These are phyloP conservation scores for Biston betularia DNA, from an alignment of 2,888 invertebrate genomes.

Conservation along the genomic window DNA sequence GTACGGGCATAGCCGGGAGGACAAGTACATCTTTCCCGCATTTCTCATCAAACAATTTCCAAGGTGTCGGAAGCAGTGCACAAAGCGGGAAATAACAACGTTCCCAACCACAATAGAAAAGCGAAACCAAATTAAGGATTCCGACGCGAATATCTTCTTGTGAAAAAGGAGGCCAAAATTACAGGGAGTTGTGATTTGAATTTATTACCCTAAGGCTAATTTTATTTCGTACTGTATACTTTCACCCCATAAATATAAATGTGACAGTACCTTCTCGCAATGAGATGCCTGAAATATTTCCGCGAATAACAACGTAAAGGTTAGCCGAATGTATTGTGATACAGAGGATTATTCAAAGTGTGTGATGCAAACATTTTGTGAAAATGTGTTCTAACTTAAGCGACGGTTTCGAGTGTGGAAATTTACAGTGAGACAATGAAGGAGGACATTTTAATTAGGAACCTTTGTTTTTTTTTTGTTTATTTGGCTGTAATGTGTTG, in stretches of 20 bases:
- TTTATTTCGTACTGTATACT: conserved; percentile 67
- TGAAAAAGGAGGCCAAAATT: conserved; percentile 80
- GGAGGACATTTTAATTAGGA: too few relatives aligned
- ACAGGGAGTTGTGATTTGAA: conserved; percentile 81
- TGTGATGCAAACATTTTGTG: conserved; percentile 23
- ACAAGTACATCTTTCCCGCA: conserved; percentile 17
- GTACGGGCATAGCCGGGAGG: too few relatives aligned
- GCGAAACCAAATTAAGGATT: conserved; percentile 81
- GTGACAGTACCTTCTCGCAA: conserved; percentile 18
- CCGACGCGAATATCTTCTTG: conserved; percentile 76
- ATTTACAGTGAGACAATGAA: background rate
- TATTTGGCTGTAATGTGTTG: background rate
- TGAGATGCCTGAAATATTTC: conserved; percentile 11
- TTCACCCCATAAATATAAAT: conserved; percentile 32
- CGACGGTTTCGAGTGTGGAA: conserved; percentile 59
- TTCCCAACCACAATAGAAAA: conserved; percentile 75
- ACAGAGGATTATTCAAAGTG: background rate
- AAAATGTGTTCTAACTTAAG: conserved; percentile 66
- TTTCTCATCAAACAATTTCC: conserved; percentile 44
- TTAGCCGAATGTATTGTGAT: conserved; percentile 6
- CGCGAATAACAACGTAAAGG: conserved; percentile 2
- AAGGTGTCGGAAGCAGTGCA: conserved; percentile 57
- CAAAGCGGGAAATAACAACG: conserved; percentile 69
- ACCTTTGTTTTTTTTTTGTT: background rate
- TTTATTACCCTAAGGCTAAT: conserved; percentile 82